phyloP scores from a whole-genome alignment of 2,888 invertebrate genomes.

The Diarsia brunnea region DNA sequence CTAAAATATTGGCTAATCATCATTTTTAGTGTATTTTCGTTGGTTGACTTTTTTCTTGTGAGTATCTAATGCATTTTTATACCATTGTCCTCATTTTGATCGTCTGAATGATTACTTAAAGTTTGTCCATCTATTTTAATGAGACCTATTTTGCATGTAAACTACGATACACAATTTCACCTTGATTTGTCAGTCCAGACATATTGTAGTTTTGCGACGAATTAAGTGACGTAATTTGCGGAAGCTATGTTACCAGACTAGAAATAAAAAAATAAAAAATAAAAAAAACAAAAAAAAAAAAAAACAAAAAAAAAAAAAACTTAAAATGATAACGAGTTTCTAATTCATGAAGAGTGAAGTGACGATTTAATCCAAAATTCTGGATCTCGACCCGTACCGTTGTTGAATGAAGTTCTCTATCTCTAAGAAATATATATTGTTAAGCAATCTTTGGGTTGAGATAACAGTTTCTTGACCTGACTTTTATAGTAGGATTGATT shows the following conservation, averaged over 20 bases:
- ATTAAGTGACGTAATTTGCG: not conserved
- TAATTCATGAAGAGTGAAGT: constrained; percentile 38
- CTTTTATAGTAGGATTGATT: not conserved
- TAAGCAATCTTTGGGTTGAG: constrained; percentile 12
- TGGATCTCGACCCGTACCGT: constrained; percentile 33
- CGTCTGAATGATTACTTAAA: no score
- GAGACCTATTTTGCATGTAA: no score
- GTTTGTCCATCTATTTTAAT: no score
- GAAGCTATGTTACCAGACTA: not conserved
- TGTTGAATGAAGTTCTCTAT: constrained; percentile 27
- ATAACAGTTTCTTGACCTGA: not conserved
- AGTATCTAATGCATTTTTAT: no score
- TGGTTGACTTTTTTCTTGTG: no score
- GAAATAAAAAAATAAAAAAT: no score
- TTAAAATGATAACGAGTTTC: constrained; percentile 22
- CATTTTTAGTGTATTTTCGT: no score
- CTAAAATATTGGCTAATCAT: no score
- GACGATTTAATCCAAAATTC: constrained; percentile 23
- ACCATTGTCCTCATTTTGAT: no score
- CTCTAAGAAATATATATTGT: constrained; percentile 33
- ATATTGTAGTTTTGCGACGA: not conserved
- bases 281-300: no score
- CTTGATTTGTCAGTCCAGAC: not conserved
- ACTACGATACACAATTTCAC: not conserved
- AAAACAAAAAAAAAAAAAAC: no score